phyloP scores from a whole-genome alignment of 2,797 vertebrate genomes.

The Alcedo atthis region DNA sequence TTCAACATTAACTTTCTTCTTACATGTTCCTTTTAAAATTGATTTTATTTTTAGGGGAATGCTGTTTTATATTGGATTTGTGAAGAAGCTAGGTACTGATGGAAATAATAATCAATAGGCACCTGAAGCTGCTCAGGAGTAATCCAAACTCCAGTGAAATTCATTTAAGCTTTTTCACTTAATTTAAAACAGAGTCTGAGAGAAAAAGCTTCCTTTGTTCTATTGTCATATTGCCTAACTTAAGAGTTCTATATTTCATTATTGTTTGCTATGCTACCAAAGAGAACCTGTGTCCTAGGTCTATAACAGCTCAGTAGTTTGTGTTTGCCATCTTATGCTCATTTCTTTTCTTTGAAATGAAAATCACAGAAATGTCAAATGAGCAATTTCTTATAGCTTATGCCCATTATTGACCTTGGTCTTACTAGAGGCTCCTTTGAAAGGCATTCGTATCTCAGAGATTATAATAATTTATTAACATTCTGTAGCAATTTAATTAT shows the following conservation, averaged over 20 bases:
- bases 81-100: not conserved
- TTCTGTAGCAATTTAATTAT: not conserved
- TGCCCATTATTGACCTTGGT: not conserved
- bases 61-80: not conserved
- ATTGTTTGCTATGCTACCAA: not conserved
- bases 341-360: conserved; percentile 48
- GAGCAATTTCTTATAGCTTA: not conserved
- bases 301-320: not conserved
- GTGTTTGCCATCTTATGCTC: not conserved
- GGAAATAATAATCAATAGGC: not conserved
- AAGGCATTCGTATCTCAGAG: not conserved
- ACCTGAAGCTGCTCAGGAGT: not conserved
- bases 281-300: not conserved
- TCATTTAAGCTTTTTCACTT: not conserved
- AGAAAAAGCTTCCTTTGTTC: not conserved
- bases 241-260: not conserved
- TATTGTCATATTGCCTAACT: not conserved
- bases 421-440: not conserved
- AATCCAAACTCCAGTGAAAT: not conserved
- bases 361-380: conserved; percentile 18
- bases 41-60: not conserved
- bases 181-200: not conserved
- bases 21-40: not conserved
- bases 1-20: not conserved
- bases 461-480: not conserved